A percentile compares a stretch with the other conserved stretches of the same genome.
Conservation (phyloP, 2,797 vertebrate species). For the Sebastes steindachneri region DNA sequence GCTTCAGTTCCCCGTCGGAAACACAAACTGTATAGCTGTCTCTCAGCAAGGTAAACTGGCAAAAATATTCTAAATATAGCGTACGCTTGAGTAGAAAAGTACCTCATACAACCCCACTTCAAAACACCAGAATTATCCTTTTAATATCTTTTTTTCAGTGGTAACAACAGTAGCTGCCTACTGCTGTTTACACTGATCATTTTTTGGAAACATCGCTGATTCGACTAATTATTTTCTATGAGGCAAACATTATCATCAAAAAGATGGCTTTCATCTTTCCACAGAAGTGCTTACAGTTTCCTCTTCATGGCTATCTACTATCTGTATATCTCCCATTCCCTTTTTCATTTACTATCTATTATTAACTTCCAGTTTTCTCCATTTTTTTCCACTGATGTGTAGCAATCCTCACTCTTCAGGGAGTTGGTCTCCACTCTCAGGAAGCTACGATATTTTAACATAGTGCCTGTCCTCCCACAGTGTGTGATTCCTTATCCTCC, state of each 20-base stretch:
- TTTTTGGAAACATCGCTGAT: constrained; percentile 24
- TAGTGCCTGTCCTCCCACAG: not conserved
- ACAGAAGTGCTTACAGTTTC: not conserved
- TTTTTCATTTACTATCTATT: not conserved
- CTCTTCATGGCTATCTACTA: not conserved
- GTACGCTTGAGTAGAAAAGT: no score
- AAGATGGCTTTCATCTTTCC: constrained; percentile 21
- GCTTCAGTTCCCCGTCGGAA: no score
- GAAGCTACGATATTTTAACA: constrained; percentile 3
- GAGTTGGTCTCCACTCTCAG: not conserved
- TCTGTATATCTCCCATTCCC: not conserved
- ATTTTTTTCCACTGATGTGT: not conserved
- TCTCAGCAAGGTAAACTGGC: no score
- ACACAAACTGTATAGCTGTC: no score
- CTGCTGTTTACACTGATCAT: constrained; percentile 17
- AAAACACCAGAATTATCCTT: no score
- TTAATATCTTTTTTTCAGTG: not conserved
- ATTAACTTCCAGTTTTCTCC: constrained; percentile 4
- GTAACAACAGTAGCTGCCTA: constrained; percentile 10
- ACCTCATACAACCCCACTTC: no score
- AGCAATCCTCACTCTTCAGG: not conserved
- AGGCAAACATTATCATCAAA: constrained; percentile 30
- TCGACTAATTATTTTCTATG: constrained; percentile 11
- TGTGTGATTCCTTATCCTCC: not conserved
- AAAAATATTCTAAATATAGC: no score